Percentiles rank a stretch among this genome's conserved stretches.
phyloP scores from a whole-genome alignment of 2,888 invertebrate species.

The Exephanes ischioxanthus region DNA sequence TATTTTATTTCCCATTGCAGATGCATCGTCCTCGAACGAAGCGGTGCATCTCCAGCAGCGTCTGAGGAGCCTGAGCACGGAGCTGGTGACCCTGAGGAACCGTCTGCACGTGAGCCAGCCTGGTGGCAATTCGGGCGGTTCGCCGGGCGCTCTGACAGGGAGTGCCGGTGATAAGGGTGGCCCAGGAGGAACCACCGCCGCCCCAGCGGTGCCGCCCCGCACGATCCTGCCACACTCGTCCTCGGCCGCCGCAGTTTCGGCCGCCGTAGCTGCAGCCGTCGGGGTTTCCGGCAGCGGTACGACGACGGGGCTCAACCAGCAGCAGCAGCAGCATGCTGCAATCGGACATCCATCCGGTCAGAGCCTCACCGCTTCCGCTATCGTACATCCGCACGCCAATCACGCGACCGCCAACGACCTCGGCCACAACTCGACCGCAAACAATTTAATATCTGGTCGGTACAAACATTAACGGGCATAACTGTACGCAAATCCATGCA shows the following conservation, averaged over 20 bases:
- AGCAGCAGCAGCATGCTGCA: constrained; percentile 67
- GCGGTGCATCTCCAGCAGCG: constrained; percentile 97
- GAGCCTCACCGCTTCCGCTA: constrained; percentile 82
- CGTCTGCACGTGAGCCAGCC: constrained; percentile 92
- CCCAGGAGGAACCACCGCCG: constrained; percentile 69
- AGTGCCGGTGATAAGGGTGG: constrained; percentile 66
- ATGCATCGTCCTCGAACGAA: constrained; percentile 97
- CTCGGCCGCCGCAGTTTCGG: constrained; percentile 59
- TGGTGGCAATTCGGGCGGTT: constrained; percentile 81
- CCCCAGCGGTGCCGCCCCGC: constrained; percentile 84
- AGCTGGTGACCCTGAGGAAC: constrained; percentile 96
- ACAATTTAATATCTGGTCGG: constrained; percentile 82
- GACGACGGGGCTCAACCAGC: constrained; percentile 68
- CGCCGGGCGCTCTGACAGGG: constrained; percentile 63
- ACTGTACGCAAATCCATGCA: background rate
- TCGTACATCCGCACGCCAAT: constrained; percentile 83
- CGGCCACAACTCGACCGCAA: constrained; percentile 78
- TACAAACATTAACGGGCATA: constrained; percentile 61
- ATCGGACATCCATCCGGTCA: constrained; percentile 80
- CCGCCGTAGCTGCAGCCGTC: constrained; percentile 65
- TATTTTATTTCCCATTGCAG: constrained; percentile 85
- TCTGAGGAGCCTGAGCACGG: constrained; percentile 95
- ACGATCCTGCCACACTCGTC: constrained; percentile 76
- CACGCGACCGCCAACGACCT: constrained; percentile 79
- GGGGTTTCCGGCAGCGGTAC: constrained; percentile 46